Base-by-base conservation (phyloP, 2,113 vertebrate genomes). In the Sander vitreus region DNA sequence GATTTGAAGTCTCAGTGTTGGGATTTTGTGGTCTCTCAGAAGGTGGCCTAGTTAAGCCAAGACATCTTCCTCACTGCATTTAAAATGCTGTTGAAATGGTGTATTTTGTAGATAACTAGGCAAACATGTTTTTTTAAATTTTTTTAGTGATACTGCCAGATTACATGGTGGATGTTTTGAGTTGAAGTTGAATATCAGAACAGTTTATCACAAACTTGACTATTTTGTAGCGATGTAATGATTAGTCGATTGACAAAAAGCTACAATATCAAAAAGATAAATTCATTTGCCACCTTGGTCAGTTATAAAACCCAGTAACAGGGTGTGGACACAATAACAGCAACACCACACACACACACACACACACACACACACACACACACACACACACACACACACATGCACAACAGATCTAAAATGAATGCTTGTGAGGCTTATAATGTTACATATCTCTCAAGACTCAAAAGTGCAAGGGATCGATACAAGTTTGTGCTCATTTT, bases 1-100 rank as follows among this genome's bases (percentile, higher is more conserved):
- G 50, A 55, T 62, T 48, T 78, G 53, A 70, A 43, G 45, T 47
- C 36, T 27, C 55, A 75, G 30, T 16, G 48, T 18, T 77, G 66
- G 39, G 67, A 33, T 77, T 18, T 47, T 25, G 33, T 54, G 6
- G 33, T 59, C 45, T 43, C 51, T 18, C 11, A 25, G 67, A 64
- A 19, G 55, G 13, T 54, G 18, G 11, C 50, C 48, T 55, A 53
- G 69, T 78, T 43, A 58, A 23, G 21, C n/a, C 21, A 78, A 59
- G 63, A 53, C 8, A 43, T 70, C 3, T 5, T 68, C 53, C 54
- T 43, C 66, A 3, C 15, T 23, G 30, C 33, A 36, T 30, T 50
- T 48, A n/a, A 73, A 62, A n/a, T 39, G 33, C 50, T 19, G 36
- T 25, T 7, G 7, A 12, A 58, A 45, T 10, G 9, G 67, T 55